phyloP scores from a whole-genome alignment of 2,113 vertebrate genomes.

The Rhombomys opimus region DNA sequence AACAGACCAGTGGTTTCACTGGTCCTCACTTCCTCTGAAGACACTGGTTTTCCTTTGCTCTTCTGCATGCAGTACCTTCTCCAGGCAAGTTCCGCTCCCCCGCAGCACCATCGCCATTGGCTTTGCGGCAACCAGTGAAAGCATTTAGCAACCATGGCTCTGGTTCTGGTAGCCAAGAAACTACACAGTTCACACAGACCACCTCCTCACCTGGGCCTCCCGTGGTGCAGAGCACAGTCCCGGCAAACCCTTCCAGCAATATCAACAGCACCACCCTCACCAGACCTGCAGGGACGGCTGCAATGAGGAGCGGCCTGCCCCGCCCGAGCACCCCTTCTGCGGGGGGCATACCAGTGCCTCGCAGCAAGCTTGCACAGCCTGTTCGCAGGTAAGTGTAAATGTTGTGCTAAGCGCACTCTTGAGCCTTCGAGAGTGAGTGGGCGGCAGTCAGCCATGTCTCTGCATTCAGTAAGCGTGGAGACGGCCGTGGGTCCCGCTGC shows the following conservation, averaged over 20 bases:
- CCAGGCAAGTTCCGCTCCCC: constrained; percentile 97
- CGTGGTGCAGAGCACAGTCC: constrained; percentile 82
- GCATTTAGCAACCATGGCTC: constrained; percentile 92
- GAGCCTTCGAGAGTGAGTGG: neutral
- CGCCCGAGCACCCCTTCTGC: constrained; percentile 93
- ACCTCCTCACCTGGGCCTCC: constrained; percentile 87
- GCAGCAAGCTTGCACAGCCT: constrained; percentile 98
- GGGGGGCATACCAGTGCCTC: constrained; percentile 95
- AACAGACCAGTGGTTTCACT: constrained; percentile 10
- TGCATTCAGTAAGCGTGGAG: neutral
- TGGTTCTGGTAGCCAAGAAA: constrained; percentile 85
- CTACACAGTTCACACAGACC: constrained; percentile 84
- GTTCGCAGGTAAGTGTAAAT: constrained; percentile 93
- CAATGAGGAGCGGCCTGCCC: constrained; percentile 93
- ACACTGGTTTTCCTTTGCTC: constrained; percentile 62
- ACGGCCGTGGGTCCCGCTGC: neutral
- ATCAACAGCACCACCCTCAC: constrained; percentile 91
- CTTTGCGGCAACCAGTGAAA: constrained; percentile 96
- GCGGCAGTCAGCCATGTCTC: neutral
- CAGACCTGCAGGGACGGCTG: constrained; percentile 90
- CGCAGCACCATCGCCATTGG: constrained; percentile 93
- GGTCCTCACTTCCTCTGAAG: constrained; percentile 19
- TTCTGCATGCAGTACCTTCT: constrained; percentile 92
- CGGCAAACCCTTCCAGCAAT: constrained; percentile 85
- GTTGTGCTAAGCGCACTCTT: neutral